Percentiles rank a stretch among this genome's conserved stretches.
Conservation (phyloP, 1,140 invertebrate species). For the Holotrichia oblita region DNA sequence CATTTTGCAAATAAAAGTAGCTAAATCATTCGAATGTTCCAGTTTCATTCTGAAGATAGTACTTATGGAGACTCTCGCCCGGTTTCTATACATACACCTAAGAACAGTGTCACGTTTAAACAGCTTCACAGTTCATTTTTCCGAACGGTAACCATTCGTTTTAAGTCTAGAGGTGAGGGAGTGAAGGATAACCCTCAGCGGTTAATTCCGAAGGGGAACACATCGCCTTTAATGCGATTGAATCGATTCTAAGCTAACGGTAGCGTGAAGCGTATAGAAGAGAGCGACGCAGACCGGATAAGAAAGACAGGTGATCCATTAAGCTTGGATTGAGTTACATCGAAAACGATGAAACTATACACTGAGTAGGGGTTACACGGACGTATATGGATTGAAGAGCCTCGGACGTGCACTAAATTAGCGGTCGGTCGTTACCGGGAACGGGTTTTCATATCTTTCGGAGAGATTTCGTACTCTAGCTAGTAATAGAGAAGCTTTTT, state of each 20-base stretch:
- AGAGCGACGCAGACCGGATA: background rate
- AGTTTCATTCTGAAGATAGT: no score
- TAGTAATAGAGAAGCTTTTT: no score
- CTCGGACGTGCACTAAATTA: background rate
- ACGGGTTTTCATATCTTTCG: background rate
- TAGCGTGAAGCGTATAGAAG: background rate
- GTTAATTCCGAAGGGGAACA: background rate
- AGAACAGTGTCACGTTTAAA: background rate
- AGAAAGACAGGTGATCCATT: constrained; percentile 29
- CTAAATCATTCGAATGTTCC: no score
- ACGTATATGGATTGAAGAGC: constrained; percentile 19
- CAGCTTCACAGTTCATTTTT: background rate
- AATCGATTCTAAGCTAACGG: background rate
- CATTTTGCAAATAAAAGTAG: no score
- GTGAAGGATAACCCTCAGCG: no score
- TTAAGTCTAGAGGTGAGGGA: background rate
- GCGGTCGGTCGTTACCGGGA: background rate
- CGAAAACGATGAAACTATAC: constrained; percentile 26
- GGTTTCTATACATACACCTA: no score
- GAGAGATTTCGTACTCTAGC: background rate
- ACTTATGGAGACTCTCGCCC: no score
- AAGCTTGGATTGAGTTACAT: constrained; percentile 27
- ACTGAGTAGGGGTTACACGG: background rate
- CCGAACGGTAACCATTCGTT: background rate
- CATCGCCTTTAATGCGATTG: constrained; percentile 27